These are phyloP conservation scores for Trissolcus japonicus DNA, from an alignment of 2,888 invertebrate genomes.

Conservation along the genomic window DNA sequence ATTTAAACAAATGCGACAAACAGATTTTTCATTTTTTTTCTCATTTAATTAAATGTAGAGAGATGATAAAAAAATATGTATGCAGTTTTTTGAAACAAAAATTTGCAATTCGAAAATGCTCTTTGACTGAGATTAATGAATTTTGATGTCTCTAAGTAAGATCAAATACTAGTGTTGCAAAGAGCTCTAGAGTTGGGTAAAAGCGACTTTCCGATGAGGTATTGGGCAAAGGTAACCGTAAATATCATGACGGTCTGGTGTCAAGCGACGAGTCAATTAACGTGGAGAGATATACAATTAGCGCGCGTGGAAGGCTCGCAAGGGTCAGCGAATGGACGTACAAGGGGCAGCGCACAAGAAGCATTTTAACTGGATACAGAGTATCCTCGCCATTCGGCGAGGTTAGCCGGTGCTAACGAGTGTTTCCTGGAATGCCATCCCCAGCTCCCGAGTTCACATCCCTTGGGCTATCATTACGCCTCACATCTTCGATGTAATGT, in stretches of 20 bases:
- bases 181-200: slow-evolving; percentile 22
- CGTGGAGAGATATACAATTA: slow-evolving; percentile 63
- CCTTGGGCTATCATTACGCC: slow-evolving; percentile 53
- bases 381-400: slow-evolving; percentile 58
- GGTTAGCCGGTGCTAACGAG: slow-evolving; percentile 71
- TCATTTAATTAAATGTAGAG: no score
- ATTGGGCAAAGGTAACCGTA: slow-evolving; percentile 50
- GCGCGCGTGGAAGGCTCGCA: slow-evolving; percentile 54
- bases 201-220: slow-evolving; percentile 42
- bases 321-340: slow-evolving; percentile 50
- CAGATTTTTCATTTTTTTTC: no score
- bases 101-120: slow-evolving; percentile 34
- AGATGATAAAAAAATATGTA: slow-evolving; percentile 24
- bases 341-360: slow-evolving; percentile 42
- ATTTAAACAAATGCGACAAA: no score
- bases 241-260: slow-evolving; percentile 54
- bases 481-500: slow-evolving; percentile 35
- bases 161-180: slow-evolving; percentile 39
- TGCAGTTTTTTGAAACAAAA: slow-evolving; percentile 24
- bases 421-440: slow-evolving; percentile 62
- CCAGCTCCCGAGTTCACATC: slow-evolving; percentile 30
- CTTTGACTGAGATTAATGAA: slow-evolving; percentile 33
- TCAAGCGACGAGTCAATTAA: slow-evolving; percentile 64
- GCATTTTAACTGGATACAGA: slow-evolving; percentile 54
- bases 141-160: slow-evolving; percentile 26